These are phyloP conservation scores for Amorpha juglandis DNA, from an alignment of 2,888 invertebrate species.

Conservation along the genomic window DNA sequence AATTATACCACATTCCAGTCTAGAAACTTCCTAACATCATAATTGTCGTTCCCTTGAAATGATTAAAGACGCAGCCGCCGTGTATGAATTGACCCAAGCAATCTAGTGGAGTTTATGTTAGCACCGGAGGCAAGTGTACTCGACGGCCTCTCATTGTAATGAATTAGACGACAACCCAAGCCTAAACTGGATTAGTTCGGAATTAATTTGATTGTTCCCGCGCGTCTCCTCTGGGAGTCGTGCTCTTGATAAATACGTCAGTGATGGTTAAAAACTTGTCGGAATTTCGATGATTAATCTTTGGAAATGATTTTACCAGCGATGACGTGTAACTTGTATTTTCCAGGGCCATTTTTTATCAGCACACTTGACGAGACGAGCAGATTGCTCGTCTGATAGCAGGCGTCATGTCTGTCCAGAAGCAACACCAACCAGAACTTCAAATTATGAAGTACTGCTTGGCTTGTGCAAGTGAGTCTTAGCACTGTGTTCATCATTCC, in stretches of 20 bases:
- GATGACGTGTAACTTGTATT: no score
- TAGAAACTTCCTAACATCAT: not conserved
- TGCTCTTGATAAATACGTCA: constrained; percentile 23
- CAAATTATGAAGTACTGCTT: no score
- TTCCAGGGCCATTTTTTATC: no score
- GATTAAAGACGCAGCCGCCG: not conserved
- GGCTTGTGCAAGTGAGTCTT: no score
- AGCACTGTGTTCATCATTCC: no score
- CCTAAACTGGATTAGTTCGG: constrained; percentile 41
- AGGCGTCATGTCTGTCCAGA: no score
- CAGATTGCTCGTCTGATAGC: no score
- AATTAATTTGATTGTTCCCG: constrained; percentile 39
- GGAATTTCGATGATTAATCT: no score
- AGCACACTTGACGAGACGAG: no score
- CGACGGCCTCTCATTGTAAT: constrained; percentile 24
- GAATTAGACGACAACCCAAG: constrained; percentile 28
- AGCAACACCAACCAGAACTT: no score
- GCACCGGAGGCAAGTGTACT: constrained; percentile 15
- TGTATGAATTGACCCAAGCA: constrained; percentile 16
- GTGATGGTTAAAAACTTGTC: constrained; percentile 27
- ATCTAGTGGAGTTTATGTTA: constrained; percentile 20
- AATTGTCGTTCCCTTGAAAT: not conserved
- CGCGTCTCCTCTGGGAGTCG: constrained; percentile 3
- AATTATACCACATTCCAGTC: no score
- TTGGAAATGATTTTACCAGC: no score